Evolutionary conservation across 2,888 invertebrate species (phyloP).

Genomic region (Coelogynopora nodosa): DNA sequence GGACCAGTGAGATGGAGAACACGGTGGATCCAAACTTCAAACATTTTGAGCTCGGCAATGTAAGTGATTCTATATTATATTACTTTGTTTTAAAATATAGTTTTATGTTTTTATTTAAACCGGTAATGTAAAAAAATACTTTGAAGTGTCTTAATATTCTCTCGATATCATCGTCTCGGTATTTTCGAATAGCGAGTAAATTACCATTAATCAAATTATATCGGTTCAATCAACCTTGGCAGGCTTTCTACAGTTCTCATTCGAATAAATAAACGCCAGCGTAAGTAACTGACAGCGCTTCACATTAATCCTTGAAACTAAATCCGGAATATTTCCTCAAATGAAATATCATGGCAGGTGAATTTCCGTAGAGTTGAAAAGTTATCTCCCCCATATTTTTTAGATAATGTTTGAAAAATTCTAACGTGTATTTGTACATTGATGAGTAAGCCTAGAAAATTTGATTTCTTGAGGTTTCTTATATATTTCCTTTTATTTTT

Average conservation of each 20-base stretch:
- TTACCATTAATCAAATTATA: no score
- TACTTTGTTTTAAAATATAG: no score
- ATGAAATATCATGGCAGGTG: background rate
- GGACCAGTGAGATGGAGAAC: conserved; percentile 12
- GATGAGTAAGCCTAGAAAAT: background rate
- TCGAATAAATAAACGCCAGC: no score
- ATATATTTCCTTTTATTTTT: background rate
- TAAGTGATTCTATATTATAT: background rate
- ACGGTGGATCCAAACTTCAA: background rate
- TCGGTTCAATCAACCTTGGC: no score
- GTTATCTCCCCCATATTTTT: background rate
- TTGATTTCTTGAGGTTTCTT: background rate
- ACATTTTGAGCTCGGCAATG: background rate
- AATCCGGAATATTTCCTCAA: background rate
- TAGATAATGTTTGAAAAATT: no score
- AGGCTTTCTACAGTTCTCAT: no score
- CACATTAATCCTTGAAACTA: background rate
- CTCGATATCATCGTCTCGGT: no score
- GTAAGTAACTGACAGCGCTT: background rate
- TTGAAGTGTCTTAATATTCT: no score
- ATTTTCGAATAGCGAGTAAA: no score
- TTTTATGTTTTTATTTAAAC: no score
- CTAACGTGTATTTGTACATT: background rate
- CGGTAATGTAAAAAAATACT: no score
- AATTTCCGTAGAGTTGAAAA: background rate